These are phyloP conservation scores for Branchellion lobata DNA, from an alignment of 2,888 invertebrate species.

Conservation along the genomic window DNA sequence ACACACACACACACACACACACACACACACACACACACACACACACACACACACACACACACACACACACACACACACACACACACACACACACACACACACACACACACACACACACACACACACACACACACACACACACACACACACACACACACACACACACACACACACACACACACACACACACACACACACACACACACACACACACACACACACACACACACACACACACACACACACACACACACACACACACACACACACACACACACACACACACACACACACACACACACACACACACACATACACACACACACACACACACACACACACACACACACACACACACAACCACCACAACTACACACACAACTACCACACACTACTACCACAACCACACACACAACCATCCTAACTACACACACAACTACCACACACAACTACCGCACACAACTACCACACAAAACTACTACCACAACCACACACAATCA, in stretches of 20 bases:
- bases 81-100: no score
- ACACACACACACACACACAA: no score
- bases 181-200: not conserved
- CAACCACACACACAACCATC: not conserved
- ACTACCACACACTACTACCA: not conserved
- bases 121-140: no score
- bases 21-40: no score
- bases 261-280: slow-evolving; percentile 21
- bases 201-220: slow-evolving; percentile 2
- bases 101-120: no score
- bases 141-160: no score
- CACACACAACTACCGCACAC: slow-evolving; percentile 9
- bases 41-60: no score
- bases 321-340: slow-evolving; percentile 71
- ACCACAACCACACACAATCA: not conserved
- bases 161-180: no score
- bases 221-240: slow-evolving; percentile 6
- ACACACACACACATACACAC: slow-evolving; percentile 19
- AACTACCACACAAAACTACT: not conserved
- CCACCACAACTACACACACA: not conserved
- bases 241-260: slow-evolving; percentile 15
- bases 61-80: no score
- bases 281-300: slow-evolving; percentile 18
- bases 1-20: no score
- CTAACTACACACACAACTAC: not conserved